Evolutionary conservation across 1,140 invertebrate genomes (phyloP).

Genomic region (Olivierus martensii): DNA sequence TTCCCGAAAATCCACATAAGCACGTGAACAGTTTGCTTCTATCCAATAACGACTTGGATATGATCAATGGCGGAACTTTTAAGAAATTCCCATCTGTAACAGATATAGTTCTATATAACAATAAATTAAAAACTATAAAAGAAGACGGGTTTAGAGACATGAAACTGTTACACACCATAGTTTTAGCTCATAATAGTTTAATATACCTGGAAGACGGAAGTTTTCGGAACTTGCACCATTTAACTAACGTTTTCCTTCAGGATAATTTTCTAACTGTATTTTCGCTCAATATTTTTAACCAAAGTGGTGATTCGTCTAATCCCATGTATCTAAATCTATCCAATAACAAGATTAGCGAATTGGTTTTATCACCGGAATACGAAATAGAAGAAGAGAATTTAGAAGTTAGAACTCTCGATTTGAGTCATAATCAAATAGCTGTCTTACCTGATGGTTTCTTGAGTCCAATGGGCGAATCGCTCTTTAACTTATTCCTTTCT

Average conservation of each 20-base stretch:
- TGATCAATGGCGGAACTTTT: constrained; percentile 47
- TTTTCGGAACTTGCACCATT: constrained; percentile 49
- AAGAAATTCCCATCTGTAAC: constrained; percentile 44
- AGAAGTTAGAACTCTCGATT: constrained; percentile 44
- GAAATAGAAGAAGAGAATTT: constrained; percentile 2
- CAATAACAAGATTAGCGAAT: constrained; percentile 3
- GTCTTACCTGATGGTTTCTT: constrained; percentile 63
- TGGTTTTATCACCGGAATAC: neutral
- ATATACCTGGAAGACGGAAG: constrained; percentile 33
- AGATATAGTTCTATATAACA: constrained; percentile 53
- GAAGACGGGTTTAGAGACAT: constrained; percentile 46
- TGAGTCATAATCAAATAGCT: constrained; percentile 73
- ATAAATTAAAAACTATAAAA: constrained; percentile 43
- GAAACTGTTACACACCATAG: constrained; percentile 49
- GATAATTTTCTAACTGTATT: constrained; percentile 49
- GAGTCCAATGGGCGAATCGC: constrained; percentile 56
- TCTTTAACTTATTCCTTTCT: constrained; percentile 60
- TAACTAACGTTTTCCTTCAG: constrained; percentile 54
- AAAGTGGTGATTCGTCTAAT: constrained; percentile 7
- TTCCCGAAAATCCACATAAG: constrained; percentile 50
- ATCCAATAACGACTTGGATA: constrained; percentile 52
- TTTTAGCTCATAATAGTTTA: constrained; percentile 38
- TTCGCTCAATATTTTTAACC: constrained; percentile 55
- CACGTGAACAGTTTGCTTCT: constrained; percentile 59
- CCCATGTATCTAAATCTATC: constrained; percentile 11